A percentile compares a stretch with the other conserved stretches of the same genome.
These are phyloP conservation scores for Platalea minor DNA, from an alignment of 2,797 vertebrate genomes.

Conservation along the genomic window DNA sequence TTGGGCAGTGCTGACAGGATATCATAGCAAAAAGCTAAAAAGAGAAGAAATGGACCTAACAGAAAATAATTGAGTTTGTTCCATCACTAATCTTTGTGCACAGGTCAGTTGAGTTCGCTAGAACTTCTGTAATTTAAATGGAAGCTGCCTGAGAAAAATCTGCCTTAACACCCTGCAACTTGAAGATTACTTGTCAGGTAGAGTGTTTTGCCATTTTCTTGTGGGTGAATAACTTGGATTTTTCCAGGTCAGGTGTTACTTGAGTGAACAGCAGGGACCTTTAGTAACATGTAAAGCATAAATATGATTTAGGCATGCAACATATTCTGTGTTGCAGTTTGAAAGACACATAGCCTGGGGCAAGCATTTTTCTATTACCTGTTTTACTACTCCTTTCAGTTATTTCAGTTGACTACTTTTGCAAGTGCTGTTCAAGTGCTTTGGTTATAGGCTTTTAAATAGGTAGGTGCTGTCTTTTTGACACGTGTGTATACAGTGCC, in stretches of 20 bases:
- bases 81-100: background rate
- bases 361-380: background rate
- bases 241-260: background rate
- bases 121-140: background rate
- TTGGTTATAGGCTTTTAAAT: background rate
- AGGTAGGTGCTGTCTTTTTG: background rate
- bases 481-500: too few species aligned
- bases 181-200: background rate
- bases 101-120: background rate
- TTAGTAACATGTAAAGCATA: background rate
- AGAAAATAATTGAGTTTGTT: background rate
- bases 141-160: background rate
- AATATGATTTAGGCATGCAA: rapidly evolving
- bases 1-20: too few species aligned
- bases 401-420: background rate
- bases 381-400: background rate
- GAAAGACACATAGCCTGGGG: background rate
- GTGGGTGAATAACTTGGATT: background rate
- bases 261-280: background rate
- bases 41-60: background rate
- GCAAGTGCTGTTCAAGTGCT: background rate
- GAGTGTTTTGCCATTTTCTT: background rate
- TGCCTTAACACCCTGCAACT: background rate
- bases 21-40: background rate
- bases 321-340: background rate